Base-by-base conservation (phyloP, 2,888 invertebrate species). In the Lochmaea crataegi region DNA sequence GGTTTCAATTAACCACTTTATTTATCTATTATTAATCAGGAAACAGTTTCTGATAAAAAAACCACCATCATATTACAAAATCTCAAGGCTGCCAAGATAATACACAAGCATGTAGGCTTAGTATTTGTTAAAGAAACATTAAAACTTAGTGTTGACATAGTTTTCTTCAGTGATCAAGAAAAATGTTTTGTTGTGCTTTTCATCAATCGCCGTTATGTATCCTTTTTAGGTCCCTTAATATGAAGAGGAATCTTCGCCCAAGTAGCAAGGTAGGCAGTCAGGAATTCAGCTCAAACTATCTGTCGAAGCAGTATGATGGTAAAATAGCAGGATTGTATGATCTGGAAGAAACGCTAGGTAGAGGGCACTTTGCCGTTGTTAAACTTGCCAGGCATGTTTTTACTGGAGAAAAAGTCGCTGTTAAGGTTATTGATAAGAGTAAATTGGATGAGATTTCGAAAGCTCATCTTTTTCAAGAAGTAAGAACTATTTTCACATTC, bases 361-460 rank as follows among this genome's bases (percentile, higher is more conserved):
- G 97, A 75, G 99, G 99, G 74, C 99, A 99, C 89, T 99, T 98
- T 90, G 99, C 99, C 76, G 97, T 98, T 77, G 99, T 99, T 61
- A 99, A 99, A 89, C 89, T 97, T 78, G 99, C 99, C 38, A 90
- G 96, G 78, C 99, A 99, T 90, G 99, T 99, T 73, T 99, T 99
- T 88, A 99, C 99, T 68, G 98, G 98, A 51, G 98, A 98, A 89
- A 97, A 97, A 88, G 99, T 99, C 72, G 97, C 97, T 71, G 97
- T 97, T 69, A 97, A 97, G 92, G 95, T 99, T 76, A 99, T 99
- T 84, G 99, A 99, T 88, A 99, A 99, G 88, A 96, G 94, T 82
- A 98, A 98, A 88, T 89, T 99, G 82, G 99, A 99, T 88, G 96
- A 97, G 82, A 94, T 97, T 56, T 98, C 98, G 18, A 94, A 95